Evolutionary conservation across 2,888 invertebrate species (phyloP), one percentile per base, ranked within the genome.

Genomic region (Tipula unca): DNA sequence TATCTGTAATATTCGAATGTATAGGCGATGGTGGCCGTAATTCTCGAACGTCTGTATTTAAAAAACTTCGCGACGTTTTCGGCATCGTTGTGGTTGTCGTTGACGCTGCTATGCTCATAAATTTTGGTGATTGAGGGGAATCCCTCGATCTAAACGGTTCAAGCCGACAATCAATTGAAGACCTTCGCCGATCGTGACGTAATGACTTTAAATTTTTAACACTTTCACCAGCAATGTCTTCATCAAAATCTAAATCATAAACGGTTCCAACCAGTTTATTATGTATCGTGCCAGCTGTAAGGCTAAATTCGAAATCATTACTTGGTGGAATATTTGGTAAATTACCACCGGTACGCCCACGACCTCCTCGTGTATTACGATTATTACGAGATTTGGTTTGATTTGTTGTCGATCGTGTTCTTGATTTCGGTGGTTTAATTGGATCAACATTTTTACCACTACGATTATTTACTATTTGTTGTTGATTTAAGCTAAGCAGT

Each of bases 191-290:
- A 86, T 95, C 92, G 88, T 97, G 96, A 39, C 97, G 92, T 91
- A 97, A 93, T 10, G 96, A 94, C 88, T 96, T 94, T 13, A 97
- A 90, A 89, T 95, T 95, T 88, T 95, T 94, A 85, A 96, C 94
- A 88, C 95, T 95, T 88, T 94, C 93, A 17, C 94, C 94, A 86
- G 95, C 95, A 86, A 96, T 94, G 89, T 97, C 96, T 88, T 97
- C 96, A 87, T 96, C 95, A 87, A 96, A 96, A 89, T 96, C 94
- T 87, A 95, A 93, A 89, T 96, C 97, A 88, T 96, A 97, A 1
- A 97, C 97, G 1, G 97, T 97, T 8, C 97, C 96, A 6, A 94
- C 94, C 48, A 96, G 91, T 89, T 96, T 96, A 89, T 94, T 95
- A 87, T 95, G 95, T 86, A 96, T 95, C 1, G 96, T 90, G 10